Conservation (phyloP, 2,888 invertebrate species). For the Conus canariensis region DNA sequence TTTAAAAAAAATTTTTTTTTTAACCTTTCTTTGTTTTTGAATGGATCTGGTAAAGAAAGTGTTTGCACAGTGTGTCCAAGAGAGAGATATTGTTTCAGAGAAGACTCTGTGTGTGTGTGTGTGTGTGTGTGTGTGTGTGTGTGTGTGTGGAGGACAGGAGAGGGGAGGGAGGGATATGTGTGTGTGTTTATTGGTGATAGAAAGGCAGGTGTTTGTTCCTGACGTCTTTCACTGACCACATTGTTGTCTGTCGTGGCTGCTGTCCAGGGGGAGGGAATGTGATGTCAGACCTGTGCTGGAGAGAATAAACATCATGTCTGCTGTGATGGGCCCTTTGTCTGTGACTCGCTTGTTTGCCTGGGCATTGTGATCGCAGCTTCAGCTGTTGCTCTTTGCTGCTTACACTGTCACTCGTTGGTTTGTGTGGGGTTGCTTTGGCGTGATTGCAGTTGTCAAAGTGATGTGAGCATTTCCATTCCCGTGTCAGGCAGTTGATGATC, state of each 20-base stretch:
- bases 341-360: not conserved
- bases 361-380: no score
- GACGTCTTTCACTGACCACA: conserved; percentile 27
- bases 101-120: not conserved
- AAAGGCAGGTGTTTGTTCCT: conserved; percentile 9
- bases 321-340: not conserved
- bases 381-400: no score
- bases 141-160: no score
- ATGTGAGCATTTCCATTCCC: no score
- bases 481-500: no score
- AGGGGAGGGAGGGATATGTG: not conserved
- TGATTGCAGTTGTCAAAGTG: no score
- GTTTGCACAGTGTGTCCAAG: not conserved
- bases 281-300: not conserved
- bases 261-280: not conserved
- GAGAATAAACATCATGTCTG: conserved; percentile 34
- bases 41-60: no score
- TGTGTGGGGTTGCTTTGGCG: no score
- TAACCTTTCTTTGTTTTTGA: not conserved
- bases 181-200: not conserved
- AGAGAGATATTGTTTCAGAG: not conserved
- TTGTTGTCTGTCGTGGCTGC: conserved; percentile 25
- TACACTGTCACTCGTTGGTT: no score
- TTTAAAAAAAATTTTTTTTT: no score
- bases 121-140: not conserved